Percentiles rank a stretch among this genome's conserved stretches.
Conservation (phyloP, 2,888 invertebrate genomes). For the Tetrapedia diversipes region DNA sequence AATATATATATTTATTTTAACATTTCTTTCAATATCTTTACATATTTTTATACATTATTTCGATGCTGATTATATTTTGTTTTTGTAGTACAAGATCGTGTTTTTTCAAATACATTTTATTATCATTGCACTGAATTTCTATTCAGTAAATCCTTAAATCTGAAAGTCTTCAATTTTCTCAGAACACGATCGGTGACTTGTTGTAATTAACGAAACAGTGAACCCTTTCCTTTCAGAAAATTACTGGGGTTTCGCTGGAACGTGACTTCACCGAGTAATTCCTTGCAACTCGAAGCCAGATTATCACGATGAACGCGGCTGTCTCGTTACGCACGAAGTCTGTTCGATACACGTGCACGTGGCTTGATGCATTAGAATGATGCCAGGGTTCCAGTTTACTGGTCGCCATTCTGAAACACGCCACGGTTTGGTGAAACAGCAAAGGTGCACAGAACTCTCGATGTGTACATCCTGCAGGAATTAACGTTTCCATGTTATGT, state of each 20-base stretch:
- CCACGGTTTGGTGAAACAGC: constrained; percentile 55
- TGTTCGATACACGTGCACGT: constrained; percentile 56
- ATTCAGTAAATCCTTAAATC: not conserved
- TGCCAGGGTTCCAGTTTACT: constrained; percentile 47
- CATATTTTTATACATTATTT: no score
- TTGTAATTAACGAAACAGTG: constrained; percentile 13
- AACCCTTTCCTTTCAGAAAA: constrained; percentile 64
- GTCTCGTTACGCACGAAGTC: constrained; percentile 68
- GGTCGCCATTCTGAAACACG: constrained; percentile 26
- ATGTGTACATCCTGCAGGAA: constrained; percentile 48
- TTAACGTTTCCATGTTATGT: constrained; percentile 59
- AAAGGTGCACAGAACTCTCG: constrained; percentile 57
- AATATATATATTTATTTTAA: not conserved
- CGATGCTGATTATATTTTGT: no score
- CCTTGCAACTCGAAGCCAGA: constrained; percentile 49
- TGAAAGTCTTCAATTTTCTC: not conserved
- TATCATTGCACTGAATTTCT: no score
- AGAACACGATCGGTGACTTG: not conserved
- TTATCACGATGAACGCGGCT: constrained; percentile 62
- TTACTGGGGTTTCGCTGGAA: constrained; percentile 59
- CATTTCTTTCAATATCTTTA: not conserved
- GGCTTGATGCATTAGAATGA: constrained; percentile 68
- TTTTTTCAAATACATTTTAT: no score
- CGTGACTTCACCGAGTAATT: constrained; percentile 63
- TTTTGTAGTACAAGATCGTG: no score